These are phyloP conservation scores for Adelognathus sp. DNA, from an alignment of 2,888 invertebrate genomes.

Conservation along the genomic window DNA sequence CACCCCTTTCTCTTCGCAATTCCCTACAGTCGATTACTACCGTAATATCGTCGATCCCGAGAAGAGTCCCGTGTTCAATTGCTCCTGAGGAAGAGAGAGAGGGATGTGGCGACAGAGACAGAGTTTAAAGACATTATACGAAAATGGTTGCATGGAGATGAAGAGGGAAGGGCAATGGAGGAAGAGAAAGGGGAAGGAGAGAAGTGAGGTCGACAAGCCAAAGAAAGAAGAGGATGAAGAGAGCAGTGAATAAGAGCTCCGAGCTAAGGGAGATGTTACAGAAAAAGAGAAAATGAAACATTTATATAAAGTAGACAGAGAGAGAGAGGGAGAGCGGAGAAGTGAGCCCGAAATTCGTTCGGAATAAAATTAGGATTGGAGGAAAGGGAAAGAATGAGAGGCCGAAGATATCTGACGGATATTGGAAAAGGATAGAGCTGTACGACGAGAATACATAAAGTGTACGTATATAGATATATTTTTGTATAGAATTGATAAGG, in stretches of 20 bases:
- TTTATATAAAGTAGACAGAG: background rate
- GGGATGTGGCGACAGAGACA: conserved; percentile 8
- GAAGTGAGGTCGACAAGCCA: conserved; percentile 23
- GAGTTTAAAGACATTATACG: conserved; percentile 54
- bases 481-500: background rate
- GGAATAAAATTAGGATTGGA: conserved; percentile 55
- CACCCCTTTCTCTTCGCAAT: background rate
- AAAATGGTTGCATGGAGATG: too few relatives aligned
- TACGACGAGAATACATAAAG: background rate
- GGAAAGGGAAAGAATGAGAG: conserved; percentile 22
- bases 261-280: conserved; percentile 32
- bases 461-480: background rate
- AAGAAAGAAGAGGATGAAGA: background rate
- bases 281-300: background rate
- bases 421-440: conserved; percentile 25
- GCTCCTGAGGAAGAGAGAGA: too few relatives aligned
- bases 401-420: conserved; percentile 35
- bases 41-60: conserved; percentile 55
- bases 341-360: conserved; percentile 40
- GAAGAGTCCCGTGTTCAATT: conserved; percentile 38
- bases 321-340: background rate
- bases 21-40: conserved; percentile 51
- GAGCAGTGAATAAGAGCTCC: conserved; percentile 35
- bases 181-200: background rate
- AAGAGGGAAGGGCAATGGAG: conserved; percentile 34